Evolutionary conservation across 2,888 invertebrate genomes (phyloP).

Genomic region (Alloplasta piceator): DNA sequence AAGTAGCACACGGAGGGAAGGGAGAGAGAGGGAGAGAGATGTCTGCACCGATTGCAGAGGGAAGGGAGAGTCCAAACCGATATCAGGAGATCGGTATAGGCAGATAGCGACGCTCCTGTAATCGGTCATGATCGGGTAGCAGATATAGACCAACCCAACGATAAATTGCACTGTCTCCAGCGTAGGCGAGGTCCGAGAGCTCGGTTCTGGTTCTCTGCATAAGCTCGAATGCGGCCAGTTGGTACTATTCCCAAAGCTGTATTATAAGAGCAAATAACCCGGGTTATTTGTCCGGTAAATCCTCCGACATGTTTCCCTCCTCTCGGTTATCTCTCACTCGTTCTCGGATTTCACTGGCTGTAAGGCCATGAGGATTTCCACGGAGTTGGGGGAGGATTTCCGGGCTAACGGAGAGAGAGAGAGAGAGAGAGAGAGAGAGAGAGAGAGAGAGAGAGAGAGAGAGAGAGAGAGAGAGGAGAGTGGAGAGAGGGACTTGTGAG

Average conservation of each 20-base stretch:
- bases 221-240: slow-evolving; percentile 39
- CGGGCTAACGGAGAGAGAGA: background rate
- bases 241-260: slow-evolving; percentile 43
- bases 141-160: slow-evolving; percentile 38
- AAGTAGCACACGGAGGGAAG: slow-evolving; percentile 1
- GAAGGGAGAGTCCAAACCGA: slow-evolving; percentile 23
- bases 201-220: slow-evolving; percentile 8
- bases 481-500: background rate
- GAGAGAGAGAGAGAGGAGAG: too few species aligned
- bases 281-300: slow-evolving; percentile 61
- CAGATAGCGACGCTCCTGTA: slow-evolving; percentile 24
- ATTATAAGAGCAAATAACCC: slow-evolving; percentile 65
- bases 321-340: slow-evolving; percentile 24
- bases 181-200: background rate
- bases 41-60: slow-evolving; percentile 40
- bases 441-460: too few species aligned
- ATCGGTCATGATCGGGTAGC: slow-evolving; percentile 54
- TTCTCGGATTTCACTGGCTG: slow-evolving; percentile 21
- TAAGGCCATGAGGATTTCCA: slow-evolving; percentile 18
- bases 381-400: slow-evolving; percentile 13
- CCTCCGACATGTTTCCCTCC: slow-evolving; percentile 23
- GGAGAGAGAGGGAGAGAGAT: slow-evolving; percentile 37
- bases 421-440: background rate
- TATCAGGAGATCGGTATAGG: slow-evolving; percentile 13
- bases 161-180: slow-evolving; percentile 48